Conservation (phyloP, 2,113 vertebrate species). For the Xiphophorus hellerii region DNA sequence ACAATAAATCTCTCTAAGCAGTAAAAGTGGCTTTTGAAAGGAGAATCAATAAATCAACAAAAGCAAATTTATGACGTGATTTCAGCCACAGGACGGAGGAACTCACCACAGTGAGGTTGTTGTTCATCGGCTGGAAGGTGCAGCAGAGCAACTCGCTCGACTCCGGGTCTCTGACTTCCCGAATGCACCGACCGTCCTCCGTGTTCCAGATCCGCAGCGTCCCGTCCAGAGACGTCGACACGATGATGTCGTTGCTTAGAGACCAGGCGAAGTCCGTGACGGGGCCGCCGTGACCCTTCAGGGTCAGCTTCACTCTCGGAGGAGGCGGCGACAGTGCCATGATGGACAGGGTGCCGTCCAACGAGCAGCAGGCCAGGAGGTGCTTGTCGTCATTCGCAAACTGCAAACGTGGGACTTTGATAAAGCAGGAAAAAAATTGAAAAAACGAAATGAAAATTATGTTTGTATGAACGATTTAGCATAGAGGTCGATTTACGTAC, state of each 20-base stretch:
- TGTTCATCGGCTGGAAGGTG: slow-evolving; percentile 95
- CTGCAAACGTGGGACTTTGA: slow-evolving; percentile 88
- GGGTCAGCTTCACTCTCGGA: slow-evolving; percentile 85
- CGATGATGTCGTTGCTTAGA: slow-evolving; percentile 94
- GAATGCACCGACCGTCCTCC: slow-evolving; percentile 90
- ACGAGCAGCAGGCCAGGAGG: slow-evolving; percentile 93
- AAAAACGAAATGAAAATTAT: background rate
- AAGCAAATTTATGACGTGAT: too few species aligned
- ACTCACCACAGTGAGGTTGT: slow-evolving; percentile 95
- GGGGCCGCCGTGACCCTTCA: slow-evolving; percentile 86
- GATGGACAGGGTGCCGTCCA: slow-evolving; percentile 91
- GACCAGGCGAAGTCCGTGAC: slow-evolving; percentile 96
- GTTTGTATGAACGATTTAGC: background rate
- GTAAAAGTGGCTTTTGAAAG: background rate
- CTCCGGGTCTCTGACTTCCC: slow-evolving; percentile 90
- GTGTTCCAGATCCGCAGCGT: slow-evolving; percentile 95
- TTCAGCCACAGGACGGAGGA: background rate
- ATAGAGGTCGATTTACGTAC: slow-evolving; percentile 66
- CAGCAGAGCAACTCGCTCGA: slow-evolving; percentile 91
- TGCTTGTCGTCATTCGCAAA: slow-evolving; percentile 95
- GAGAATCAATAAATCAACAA: too few species aligned
- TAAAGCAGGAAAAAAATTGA: background rate
- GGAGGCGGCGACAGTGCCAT: slow-evolving; percentile 90
- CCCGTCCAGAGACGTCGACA: slow-evolving; percentile 89
- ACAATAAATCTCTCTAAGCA: background rate